A percentile compares a stretch with the other conserved stretches of the same genome.
These are phyloP conservation scores for Eucidaris tribuloides DNA, from an alignment of 35 echinoderm and acorn worm species.

Conservation along the genomic window DNA sequence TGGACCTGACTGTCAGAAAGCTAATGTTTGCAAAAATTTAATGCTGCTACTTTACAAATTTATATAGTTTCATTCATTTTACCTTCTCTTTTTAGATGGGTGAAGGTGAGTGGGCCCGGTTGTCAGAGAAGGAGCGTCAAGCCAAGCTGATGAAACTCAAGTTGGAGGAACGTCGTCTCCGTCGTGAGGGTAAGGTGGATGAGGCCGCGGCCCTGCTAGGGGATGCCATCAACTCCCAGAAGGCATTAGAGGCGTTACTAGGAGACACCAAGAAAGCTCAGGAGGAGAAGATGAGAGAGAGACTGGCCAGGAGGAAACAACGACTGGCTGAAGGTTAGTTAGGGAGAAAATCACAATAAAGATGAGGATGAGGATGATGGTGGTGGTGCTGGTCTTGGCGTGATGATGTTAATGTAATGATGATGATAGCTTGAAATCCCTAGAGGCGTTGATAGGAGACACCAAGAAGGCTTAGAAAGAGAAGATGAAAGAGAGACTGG, in stretches of 20 bases:
- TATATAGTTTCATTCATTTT: too few relatives aligned
- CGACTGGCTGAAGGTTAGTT: conserved; percentile 71
- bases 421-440: too few relatives aligned
- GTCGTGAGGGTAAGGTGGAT: conserved; percentile 83
- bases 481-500: conserved; percentile 72
- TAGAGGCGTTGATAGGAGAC: conserved; percentile 80
- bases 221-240: conserved; percentile 70
- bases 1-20: too few relatives aligned
- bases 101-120: conserved; percentile 78
- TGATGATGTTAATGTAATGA: too few relatives aligned
- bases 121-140: conserved; percentile 89
- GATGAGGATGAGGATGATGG: too few relatives aligned
- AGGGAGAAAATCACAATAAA: too few relatives aligned
- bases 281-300: conserved; percentile 77
- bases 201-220: conserved; percentile 81
- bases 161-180: conserved; percentile 66
- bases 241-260: conserved; percentile 72
- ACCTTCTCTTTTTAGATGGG: conserved; percentile 42
- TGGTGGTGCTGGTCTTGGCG: too few relatives aligned
- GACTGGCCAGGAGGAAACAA: conserved; percentile 68
- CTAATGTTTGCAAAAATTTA: too few relatives aligned
- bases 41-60: too few relatives aligned
- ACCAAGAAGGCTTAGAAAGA: conserved; percentile 79
- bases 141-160: conserved; percentile 74
- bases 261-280: conserved; percentile 80